Conservation (phyloP, 2,888 invertebrate species). For the Athetis lepigone region DNA sequence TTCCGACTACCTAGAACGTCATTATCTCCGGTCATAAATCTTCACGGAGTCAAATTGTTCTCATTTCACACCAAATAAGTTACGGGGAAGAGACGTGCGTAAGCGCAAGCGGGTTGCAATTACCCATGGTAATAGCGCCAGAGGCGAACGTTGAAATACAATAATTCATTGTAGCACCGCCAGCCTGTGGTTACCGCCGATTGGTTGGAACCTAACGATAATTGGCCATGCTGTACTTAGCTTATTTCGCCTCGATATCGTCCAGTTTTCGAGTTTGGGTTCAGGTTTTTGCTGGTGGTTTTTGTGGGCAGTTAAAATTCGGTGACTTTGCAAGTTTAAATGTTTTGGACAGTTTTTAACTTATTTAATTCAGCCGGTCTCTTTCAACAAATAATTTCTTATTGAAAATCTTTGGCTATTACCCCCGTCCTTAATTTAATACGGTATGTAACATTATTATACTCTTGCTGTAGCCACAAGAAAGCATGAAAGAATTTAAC, state of each 20-base stretch:
- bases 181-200: slow-evolving; percentile 59
- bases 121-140: slow-evolving; percentile 77
- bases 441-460: no score
- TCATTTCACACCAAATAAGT: slow-evolving; percentile 88
- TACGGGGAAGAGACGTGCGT: slow-evolving; percentile 72
- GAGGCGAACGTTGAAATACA: slow-evolving; percentile 59
- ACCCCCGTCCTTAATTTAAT: no score
- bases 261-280: not conserved
- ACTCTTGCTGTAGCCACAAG: not conserved
- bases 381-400: no score
- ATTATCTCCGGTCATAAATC: slow-evolving; percentile 83
- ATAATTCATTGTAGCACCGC: slow-evolving; percentile 65
- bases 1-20: slow-evolving; percentile 68
- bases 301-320: not conserved
- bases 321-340: no score
- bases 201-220: slow-evolving; percentile 59
- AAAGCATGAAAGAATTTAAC: not conserved
- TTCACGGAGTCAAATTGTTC: slow-evolving; percentile 82
- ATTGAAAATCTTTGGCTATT: no score
- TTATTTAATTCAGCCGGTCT: no score
- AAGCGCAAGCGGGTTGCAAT: slow-evolving; percentile 71
- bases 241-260: slow-evolving; percentile 21
- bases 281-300: not conserved
- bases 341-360: no score
- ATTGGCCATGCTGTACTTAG: slow-evolving; percentile 48